Conservation (phyloP, 2,888 invertebrate genomes). For the Catocala sponsa region DNA sequence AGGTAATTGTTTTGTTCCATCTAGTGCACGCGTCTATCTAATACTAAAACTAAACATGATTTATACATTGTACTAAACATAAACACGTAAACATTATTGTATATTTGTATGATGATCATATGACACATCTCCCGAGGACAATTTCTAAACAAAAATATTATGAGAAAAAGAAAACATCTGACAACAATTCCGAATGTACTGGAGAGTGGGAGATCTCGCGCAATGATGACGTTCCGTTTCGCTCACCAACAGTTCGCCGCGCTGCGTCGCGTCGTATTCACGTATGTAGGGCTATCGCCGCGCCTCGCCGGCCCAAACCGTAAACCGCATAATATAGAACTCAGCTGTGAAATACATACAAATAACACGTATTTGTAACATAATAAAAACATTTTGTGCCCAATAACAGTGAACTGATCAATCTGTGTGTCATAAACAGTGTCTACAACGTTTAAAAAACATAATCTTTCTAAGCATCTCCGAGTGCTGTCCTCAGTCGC, state of each 20-base stretch:
- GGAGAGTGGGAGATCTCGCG: conserved; percentile 59
- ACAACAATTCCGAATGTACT: conserved; percentile 49
- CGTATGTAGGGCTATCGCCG: conserved; percentile 33
- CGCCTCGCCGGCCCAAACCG: conserved; percentile 41
- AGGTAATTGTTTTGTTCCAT: too few species aligned
- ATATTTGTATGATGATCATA: too few species aligned
- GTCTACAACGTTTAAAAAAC: conserved; percentile 56
- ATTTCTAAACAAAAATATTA: conserved; percentile 22
- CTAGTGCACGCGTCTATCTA: too few species aligned
- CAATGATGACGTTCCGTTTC: conserved; percentile 57
- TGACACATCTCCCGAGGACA: background rate
- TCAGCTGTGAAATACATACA: conserved; percentile 66
- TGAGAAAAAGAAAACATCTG: conserved; percentile 21
- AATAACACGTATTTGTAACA: conserved; percentile 54
- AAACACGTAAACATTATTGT: too few species aligned
- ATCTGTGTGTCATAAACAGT: conserved; percentile 62
- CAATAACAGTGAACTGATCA: conserved; percentile 64
- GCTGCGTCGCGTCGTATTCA: conserved; percentile 60
- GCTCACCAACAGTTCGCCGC: conserved; percentile 70
- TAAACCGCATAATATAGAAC: conserved; percentile 65
- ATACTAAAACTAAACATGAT: too few species aligned
- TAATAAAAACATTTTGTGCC: conserved; percentile 65
- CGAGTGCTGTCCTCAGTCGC: conserved; percentile 62
- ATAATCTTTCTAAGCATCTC: conserved; percentile 67
- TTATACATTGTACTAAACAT: too few species aligned